These are phyloP conservation scores for Phalloptychus januarius DNA, from an alignment of 2,797 vertebrate genomes.

Conservation along the genomic window DNA sequence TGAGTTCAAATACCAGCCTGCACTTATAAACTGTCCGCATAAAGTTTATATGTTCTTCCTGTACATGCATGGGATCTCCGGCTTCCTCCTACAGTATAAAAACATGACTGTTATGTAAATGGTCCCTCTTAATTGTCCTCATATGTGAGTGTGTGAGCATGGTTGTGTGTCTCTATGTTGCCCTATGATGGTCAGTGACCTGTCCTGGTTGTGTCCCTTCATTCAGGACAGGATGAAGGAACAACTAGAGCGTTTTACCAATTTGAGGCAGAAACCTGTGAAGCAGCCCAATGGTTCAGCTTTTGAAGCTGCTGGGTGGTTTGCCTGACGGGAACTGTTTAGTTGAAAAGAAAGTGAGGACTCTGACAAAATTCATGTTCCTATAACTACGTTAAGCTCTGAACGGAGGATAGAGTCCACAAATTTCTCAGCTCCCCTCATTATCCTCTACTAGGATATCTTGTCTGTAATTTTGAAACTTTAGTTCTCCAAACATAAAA, in stretches of 20 bases:
- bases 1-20: no score
- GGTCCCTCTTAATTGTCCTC: not conserved
- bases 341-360: not conserved
- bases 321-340: not conserved
- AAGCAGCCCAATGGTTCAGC: not conserved
- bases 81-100: not conserved
- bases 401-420: not conserved
- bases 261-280: not conserved
- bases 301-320: not conserved
- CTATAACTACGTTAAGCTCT: not conserved
- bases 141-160: not conserved
- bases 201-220: not conserved
- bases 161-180: not conserved
- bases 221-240: no score
- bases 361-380: not conserved
- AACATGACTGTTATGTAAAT: not conserved
- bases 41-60: no score
- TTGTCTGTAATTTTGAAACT: not conserved
- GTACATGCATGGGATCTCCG: no score
- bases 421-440: not conserved
- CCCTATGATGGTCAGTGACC: not conserved
- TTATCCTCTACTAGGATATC: not conserved
- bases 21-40: no score
- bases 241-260: not conserved
- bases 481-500: not conserved